These are phyloP conservation scores for Lasaia peninsularis DNA, from an alignment of 1,140 invertebrate genomes.

Conservation along the genomic window DNA sequence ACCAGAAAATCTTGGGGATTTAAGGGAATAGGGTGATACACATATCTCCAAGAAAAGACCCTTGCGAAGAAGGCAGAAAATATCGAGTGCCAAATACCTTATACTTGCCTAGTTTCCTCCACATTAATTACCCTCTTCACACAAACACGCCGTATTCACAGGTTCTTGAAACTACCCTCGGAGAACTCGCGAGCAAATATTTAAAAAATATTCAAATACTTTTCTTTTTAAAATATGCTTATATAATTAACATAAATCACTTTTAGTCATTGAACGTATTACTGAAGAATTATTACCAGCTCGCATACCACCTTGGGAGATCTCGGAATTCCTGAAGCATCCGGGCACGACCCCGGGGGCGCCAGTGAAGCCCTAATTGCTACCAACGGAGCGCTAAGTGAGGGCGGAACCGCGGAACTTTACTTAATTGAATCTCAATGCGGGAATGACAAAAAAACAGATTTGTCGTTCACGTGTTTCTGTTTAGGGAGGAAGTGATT, in stretches of 20 bases:
- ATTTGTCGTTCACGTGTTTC: conserved; percentile 50
- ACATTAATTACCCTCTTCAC: too few relatives aligned
- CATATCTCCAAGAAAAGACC: too few relatives aligned
- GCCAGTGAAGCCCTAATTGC: conserved; percentile 37
- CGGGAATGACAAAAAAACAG: conserved; percentile 35
- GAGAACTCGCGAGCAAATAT: too few relatives aligned
- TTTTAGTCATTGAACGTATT: conserved; percentile 51
- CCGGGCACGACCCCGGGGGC: conserved; percentile 46
- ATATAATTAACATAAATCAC: conserved; percentile 38
- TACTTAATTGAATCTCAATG: conserved; percentile 44
- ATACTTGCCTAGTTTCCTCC: too few relatives aligned
- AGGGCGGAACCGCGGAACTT: conserved; percentile 43
- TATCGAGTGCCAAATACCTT: too few relatives aligned
- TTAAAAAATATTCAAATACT: too few relatives aligned
- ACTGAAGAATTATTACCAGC: conserved; percentile 57
- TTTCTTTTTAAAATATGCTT: too few relatives aligned
- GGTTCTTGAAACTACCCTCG: too few relatives aligned
- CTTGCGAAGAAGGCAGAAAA: too few relatives aligned
- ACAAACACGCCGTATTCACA: too few relatives aligned
- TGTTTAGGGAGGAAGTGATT: conserved; percentile 52
- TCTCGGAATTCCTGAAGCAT: conserved; percentile 39
- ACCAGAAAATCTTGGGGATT: too few relatives aligned
- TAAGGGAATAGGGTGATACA: too few relatives aligned
- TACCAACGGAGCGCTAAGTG: conserved; percentile 39
- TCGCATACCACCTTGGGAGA: conserved; percentile 47